Conservation (phyloP, 35 echinoderm and acorn worm species). For the Lytechinus pictus region DNA sequence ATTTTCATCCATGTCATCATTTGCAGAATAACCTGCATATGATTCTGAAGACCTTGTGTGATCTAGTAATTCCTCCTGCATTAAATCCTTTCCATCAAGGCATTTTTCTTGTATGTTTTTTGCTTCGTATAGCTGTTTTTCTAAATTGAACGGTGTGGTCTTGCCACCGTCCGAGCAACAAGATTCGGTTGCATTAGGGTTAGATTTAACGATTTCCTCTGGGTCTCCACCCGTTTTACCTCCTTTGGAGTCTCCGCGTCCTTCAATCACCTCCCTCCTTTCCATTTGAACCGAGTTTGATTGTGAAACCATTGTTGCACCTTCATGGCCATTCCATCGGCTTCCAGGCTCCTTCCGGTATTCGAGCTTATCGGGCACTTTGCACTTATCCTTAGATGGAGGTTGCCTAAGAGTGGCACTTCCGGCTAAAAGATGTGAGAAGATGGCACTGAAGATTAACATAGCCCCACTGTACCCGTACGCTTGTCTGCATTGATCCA, state of each 20-base stretch:
- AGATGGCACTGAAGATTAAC: slow-evolving; percentile 1
- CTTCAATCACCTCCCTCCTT: neutral
- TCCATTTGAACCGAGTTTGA: neutral
- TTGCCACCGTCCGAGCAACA: neutral
- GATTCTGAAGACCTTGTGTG: neutral
- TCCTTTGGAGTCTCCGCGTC: neutral
- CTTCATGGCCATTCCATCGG: neutral
- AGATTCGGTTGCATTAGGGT: neutral
- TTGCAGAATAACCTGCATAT: neutral
- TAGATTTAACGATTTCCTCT: neutral
- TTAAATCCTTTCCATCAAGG: neutral
- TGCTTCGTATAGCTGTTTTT: neutral
- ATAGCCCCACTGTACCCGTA: slow-evolving; percentile 30
- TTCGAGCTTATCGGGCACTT: neutral
- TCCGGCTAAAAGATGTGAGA: neutral
- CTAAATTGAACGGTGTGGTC: neutral
- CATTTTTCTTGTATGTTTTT: neutral
- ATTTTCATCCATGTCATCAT: neutral
- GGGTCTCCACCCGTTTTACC: neutral
- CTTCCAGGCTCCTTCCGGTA: neutral
- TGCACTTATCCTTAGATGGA: neutral
- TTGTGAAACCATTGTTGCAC: neutral
- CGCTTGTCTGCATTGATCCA: neutral
- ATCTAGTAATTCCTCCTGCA: neutral
- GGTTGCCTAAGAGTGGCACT: neutral